These are phyloP conservation scores for Halictus ligatus DNA, from an alignment of 2,888 invertebrate species.

Conservation along the genomic window DNA sequence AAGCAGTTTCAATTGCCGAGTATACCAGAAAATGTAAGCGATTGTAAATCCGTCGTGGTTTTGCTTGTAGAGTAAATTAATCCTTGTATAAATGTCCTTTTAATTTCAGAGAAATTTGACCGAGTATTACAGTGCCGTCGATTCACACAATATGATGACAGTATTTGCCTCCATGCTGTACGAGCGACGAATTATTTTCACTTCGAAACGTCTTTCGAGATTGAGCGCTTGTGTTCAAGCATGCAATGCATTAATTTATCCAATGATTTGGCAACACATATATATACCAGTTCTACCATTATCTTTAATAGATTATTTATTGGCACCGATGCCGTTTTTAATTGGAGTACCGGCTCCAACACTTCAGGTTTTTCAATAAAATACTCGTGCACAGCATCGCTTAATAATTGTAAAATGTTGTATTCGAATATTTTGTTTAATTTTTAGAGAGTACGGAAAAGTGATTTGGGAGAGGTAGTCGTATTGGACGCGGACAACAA, in stretches of 20 bases:
- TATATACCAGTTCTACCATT: slow-evolving; percentile 97
- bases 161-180: slow-evolving; percentile 98
- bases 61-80: neutral
- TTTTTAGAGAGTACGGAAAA: slow-evolving; percentile 89
- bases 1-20: slow-evolving; percentile 94
- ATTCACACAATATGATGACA: slow-evolving; percentile 96
- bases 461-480: slow-evolving; percentile 97
- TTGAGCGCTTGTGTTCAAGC: slow-evolving; percentile 97
- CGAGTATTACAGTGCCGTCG: slow-evolving; percentile 99
- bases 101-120: slow-evolving; percentile 95
- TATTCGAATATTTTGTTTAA: slow-evolving; percentile 32
- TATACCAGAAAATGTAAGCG: slow-evolving; percentile 97
- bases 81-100: slow-evolving; percentile 6
- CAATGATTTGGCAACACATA: slow-evolving; percentile 99
- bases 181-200: slow-evolving; percentile 97
- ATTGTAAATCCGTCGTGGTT: neutral
- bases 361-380: slow-evolving; percentile 87
- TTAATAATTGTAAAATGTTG: neutral
- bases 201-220: slow-evolving; percentile 94
- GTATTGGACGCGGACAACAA: slow-evolving; percentile 97
- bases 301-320: slow-evolving; percentile 94
- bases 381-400: neutral
- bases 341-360: slow-evolving; percentile 96
- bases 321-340: slow-evolving; percentile 99
- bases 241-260: slow-evolving; percentile 96